A percentile compares a stretch with the other conserved stretches of the same genome.
These are phyloP conservation scores for Nomia melanderi DNA, from an alignment of 1,140 invertebrate genomes.

Conservation along the genomic window DNA sequence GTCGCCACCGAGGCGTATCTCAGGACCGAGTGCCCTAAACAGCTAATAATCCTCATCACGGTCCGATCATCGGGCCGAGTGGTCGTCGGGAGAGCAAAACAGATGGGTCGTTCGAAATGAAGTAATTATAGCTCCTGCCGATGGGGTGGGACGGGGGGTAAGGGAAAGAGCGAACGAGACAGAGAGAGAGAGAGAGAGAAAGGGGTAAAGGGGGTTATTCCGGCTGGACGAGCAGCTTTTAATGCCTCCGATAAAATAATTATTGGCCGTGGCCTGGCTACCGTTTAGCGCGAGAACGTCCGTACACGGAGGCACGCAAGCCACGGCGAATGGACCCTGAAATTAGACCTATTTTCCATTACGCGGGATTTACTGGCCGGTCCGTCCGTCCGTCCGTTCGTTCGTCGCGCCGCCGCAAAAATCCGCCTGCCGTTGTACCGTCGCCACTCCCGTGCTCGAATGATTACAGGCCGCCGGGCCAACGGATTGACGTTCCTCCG, in stretches of 20 bases:
- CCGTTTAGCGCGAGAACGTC: constrained; percentile 22
- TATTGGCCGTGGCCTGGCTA: constrained; percentile 22
- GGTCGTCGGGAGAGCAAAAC: background rate
- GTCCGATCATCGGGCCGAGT: constrained; percentile 15
- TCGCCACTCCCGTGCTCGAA: background rate
- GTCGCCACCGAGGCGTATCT: constrained; percentile 9
- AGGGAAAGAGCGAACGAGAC: no score
- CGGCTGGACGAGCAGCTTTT: constrained; percentile 8
- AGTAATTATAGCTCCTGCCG: constrained; percentile 32
- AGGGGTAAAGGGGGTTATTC: background rate
- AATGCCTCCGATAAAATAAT: constrained; percentile 42
- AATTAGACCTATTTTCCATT: constrained; percentile 7
- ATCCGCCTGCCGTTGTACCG: no score
- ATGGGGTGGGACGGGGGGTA: no score
- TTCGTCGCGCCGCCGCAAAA: no score
- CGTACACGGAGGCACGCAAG: background rate
- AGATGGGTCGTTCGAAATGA: constrained; percentile 25
- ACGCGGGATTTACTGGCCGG: background rate
- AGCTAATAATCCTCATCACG: constrained; percentile 39
- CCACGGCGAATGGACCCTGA: background rate
- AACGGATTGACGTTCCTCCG: background rate
- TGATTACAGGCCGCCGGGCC: background rate
- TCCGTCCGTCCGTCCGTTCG: no score
- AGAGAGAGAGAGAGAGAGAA: no score
- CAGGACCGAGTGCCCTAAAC: constrained; percentile 25